Evolutionary conservation across 2,888 invertebrate genomes (phyloP).

Genomic region (Noctua janthina): DNA sequence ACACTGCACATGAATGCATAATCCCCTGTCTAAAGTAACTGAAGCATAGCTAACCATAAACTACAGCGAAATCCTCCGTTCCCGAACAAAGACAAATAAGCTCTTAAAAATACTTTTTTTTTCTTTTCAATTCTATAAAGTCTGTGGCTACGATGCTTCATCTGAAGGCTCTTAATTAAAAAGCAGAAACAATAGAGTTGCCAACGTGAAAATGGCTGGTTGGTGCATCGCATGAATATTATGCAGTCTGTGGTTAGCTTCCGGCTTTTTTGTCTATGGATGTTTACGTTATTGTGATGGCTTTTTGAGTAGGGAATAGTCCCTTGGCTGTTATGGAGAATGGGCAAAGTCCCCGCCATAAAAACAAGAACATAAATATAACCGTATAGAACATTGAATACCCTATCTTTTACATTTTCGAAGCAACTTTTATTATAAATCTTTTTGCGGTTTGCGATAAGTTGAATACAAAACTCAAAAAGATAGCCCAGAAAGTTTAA

Average conservation of each 20-base stretch:
- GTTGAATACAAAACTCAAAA: conserved; percentile 21
- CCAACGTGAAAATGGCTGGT: conserved; percentile 71
- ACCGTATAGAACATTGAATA: background rate
- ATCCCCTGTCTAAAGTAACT: conserved; percentile 32
- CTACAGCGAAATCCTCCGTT: conserved; percentile 50
- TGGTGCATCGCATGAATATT: conserved; percentile 66
- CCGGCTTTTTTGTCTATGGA: conserved; percentile 40
- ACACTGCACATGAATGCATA: conserved; percentile 42
- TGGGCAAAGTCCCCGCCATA: background rate
- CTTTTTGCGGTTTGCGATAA: conserved; percentile 25
- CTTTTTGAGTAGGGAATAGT: background rate
- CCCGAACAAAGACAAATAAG: conserved; percentile 67
- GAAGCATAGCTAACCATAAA: conserved; percentile 35
- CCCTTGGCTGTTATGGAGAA: background rate
- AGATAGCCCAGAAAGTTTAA: conserved; percentile 27
- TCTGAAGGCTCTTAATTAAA: conserved; percentile 80
- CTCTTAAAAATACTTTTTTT: conserved; percentile 57
- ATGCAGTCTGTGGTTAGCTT: conserved; percentile 60
- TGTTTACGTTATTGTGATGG: conserved; percentile 27
- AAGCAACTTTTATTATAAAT: conserved; percentile 42
- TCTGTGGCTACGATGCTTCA: conserved; percentile 74
- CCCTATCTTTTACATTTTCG: conserved; percentile 3
- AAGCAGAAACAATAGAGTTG: conserved; percentile 75
- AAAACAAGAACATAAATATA: background rate
- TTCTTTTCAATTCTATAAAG: conserved; percentile 69